Evolutionary conservation across 2,888 invertebrate species (phyloP).

Genomic region (Hyposoter didymator): DNA sequence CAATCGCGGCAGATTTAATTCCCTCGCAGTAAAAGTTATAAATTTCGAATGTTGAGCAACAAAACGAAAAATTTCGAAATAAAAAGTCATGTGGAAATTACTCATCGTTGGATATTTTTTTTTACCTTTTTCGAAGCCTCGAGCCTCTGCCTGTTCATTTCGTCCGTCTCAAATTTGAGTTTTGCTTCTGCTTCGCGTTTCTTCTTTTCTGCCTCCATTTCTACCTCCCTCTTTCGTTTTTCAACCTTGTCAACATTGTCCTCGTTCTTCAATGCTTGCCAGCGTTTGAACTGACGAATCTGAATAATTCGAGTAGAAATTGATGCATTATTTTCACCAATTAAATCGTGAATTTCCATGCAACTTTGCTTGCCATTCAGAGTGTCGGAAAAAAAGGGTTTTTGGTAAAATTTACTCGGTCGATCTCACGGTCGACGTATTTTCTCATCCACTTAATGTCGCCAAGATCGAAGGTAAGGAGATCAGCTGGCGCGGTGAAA

Average conservation of each 20-base stretch:
- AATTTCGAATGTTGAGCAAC: too few relatives aligned
- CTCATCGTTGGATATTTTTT: not conserved
- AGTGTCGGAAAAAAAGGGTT: not conserved
- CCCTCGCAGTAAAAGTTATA: not conserved
- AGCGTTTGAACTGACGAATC: conserved; percentile 86
- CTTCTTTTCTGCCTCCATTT: conserved; percentile 85
- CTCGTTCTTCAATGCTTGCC: conserved; percentile 88
- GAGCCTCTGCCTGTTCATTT: conserved; percentile 74
- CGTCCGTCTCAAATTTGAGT: conserved; percentile 82
- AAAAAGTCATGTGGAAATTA: not conserved
- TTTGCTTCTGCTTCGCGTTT: conserved; percentile 81
- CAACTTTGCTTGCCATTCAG: not conserved
- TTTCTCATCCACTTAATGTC: conserved; percentile 82
- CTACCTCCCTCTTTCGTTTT: conserved; percentile 84
- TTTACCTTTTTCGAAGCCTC: conserved; percentile 63
- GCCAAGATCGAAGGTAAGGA: conserved; percentile 84
- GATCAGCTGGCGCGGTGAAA: conserved; percentile 86
- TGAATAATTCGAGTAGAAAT: conserved; percentile 72
- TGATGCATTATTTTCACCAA: not conserved
- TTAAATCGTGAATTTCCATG: not conserved
- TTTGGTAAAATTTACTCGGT: conserved; percentile 70
- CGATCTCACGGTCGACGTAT: conserved; percentile 77
- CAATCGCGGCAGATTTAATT: not conserved
- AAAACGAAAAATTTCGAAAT: not conserved
- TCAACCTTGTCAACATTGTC: conserved; percentile 83